Conservation (phyloP, 2,888 invertebrate genomes). For the Callosobruchus maculatus region DNA sequence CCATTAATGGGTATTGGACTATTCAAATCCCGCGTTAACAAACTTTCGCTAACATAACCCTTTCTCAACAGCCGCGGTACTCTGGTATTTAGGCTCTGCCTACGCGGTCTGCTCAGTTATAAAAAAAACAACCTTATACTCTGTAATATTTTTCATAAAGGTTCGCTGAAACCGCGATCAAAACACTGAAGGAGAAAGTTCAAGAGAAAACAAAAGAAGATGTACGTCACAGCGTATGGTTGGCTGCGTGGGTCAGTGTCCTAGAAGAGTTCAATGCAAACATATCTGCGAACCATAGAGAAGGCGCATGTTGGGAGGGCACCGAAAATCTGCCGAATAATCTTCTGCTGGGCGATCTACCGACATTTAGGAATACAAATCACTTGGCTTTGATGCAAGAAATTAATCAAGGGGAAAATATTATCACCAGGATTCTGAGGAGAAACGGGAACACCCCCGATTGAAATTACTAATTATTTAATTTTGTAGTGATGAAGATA, state of each 20-base stretch:
- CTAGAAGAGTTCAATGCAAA: slow-evolving; percentile 20
- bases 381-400: slow-evolving; percentile 19
- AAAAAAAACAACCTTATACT: no score
- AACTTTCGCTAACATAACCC: no score
- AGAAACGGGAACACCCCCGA: slow-evolving; percentile 2
- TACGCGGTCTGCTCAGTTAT: no score
- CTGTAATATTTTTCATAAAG: no score
- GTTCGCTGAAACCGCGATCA: neutral
- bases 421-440: slow-evolving; percentile 16
- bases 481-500: slow-evolving; percentile 6
- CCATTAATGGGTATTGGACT: no score
- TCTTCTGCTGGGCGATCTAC: slow-evolving; percentile 19
- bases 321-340: slow-evolving; percentile 16
- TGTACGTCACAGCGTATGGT: slow-evolving; percentile 16
- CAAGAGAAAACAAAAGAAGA: slow-evolving; percentile 12
- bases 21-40: no score
- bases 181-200: slow-evolving; percentile 13
- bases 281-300: slow-evolving; percentile 13
- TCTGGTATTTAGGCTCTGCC: no score
- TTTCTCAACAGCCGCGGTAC: no score
- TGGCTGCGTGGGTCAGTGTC: slow-evolving; percentile 20
- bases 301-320: slow-evolving; percentile 22
- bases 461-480: slow-evolving; percentile 5
- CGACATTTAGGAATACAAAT: slow-evolving; percentile 16
- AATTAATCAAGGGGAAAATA: slow-evolving; percentile 25